Evolutionary conservation across 2,113 vertebrate species (phyloP).

Genomic region (Murina feae): DNA sequence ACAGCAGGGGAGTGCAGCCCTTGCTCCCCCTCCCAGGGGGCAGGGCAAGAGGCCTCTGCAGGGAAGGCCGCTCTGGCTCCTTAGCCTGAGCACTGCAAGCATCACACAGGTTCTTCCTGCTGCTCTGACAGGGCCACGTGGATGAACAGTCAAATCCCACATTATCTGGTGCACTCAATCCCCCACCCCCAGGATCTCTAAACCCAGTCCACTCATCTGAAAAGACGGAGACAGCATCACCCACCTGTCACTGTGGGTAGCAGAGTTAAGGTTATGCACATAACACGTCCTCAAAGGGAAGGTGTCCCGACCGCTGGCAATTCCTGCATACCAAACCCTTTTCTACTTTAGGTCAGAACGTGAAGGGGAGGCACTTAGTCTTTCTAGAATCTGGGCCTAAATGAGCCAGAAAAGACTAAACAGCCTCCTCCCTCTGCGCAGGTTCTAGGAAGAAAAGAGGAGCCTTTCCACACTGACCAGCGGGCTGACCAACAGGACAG

Average conservation of each 20-base stretch:
- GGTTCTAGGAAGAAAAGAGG: not conserved
- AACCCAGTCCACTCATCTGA: not conserved
- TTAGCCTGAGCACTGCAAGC: not conserved
- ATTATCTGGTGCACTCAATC: not conserved
- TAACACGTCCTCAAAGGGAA: not conserved
- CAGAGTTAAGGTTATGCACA: not conserved
- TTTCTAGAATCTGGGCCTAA: not conserved
- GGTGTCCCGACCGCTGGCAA: no score
- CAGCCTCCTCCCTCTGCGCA: accelerated
- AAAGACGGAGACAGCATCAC: not conserved
- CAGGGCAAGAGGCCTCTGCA: not conserved
- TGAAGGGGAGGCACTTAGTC: not conserved
- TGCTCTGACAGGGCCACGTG: not conserved
- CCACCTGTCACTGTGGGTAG: not conserved
- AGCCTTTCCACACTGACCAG: not conserved
- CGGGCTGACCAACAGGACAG: not conserved
- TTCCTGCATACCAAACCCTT: not conserved
- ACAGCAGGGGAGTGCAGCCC: accelerated
- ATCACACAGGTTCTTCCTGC: no score
- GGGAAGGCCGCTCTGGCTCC: not conserved
- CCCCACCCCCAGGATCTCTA: not conserved
- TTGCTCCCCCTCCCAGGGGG: accelerated
- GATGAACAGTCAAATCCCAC: not conserved
- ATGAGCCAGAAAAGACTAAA: not conserved
- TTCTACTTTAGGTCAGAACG: not conserved